A percentile compares a stretch with the other conserved stretches of the same genome.
These are phyloP conservation scores for Archips crataeganus DNA, from an alignment of 2,888 invertebrate genomes.

Conservation along the genomic window DNA sequence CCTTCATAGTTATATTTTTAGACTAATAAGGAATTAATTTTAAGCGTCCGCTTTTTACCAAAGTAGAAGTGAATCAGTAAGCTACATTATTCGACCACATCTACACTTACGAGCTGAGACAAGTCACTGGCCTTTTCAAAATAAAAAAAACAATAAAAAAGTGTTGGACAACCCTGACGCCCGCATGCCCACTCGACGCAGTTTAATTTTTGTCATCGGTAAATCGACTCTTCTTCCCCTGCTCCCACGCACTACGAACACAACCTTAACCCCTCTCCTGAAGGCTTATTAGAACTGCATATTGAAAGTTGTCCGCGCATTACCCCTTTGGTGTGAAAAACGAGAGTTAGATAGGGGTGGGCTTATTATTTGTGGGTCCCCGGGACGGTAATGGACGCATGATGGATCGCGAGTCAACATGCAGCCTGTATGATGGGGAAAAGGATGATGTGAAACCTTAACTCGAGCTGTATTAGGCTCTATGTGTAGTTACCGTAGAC, in stretches of 20 bases:
- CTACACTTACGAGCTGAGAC: background rate
- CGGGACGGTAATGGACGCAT: background rate
- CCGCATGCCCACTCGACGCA: slow-evolving; percentile 55
- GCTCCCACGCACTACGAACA: background rate
- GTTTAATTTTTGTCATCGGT: slow-evolving; percentile 55
- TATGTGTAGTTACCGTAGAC: too few relatives aligned
- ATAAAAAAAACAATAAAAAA: background rate
- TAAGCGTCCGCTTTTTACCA: too few relatives aligned
- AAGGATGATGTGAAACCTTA: background rate
- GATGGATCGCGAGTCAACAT: background rate
- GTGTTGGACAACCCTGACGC: slow-evolving; percentile 47
- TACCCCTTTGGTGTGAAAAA: slow-evolving; percentile 42
- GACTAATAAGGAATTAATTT: too few relatives aligned
- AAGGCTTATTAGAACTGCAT: background rate
- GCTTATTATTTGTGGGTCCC: slow-evolving; percentile 30
- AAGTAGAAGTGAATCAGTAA: too few relatives aligned
- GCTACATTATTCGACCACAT: background rate
- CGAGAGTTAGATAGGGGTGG: slow-evolving; percentile 41
- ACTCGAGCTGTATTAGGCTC: too few relatives aligned
- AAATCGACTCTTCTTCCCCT: slow-evolving; percentile 41
- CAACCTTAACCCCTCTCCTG: background rate
- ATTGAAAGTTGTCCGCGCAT: background rate
- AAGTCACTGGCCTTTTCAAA: background rate
- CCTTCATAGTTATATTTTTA: too few relatives aligned
- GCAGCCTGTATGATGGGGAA: background rate